Base-by-base conservation (phyloP, 2,113 vertebrate species). In the Amphiprion percula region DNA sequence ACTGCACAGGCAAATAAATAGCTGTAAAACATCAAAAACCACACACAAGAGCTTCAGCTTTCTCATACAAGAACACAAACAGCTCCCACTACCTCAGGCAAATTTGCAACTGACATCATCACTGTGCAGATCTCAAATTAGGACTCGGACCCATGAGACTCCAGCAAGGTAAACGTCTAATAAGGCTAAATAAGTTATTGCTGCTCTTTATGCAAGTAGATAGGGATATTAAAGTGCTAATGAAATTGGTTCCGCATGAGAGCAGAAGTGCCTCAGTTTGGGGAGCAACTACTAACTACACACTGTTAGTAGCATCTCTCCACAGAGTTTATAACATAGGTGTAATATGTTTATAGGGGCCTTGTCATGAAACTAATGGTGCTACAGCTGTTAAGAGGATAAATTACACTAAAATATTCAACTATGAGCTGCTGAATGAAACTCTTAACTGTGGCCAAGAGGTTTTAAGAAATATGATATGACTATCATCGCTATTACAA, bases 191-290 rank as follows among this genome's bases (percentile, higher is more conserved):
- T 89, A 89, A 86, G 85, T 88, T 87, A 90, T 87, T 83, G 82
- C 86, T 82, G 75, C 85, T 86, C 82, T 75, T 88, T 79, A 83
- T 88, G 76, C 67, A 24, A 78, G 74, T 33, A 86, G 82, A 87
- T 88, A 71, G 68, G 84, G 86, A 88, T 88, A 91, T 84, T 91
- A 88, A 87, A 82, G 81, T 26, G 68, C 83, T 87, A 89, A 93
- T 93, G 87, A 88, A 87, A 91, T 79, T 87, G 74, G 87, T 83
- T 91, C 77, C 53, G 46, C 80, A 74, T 80, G 77, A 88, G 58
- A 83, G 77, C 72, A 64, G 65, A 76, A 77, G 73, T 55, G 73
- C 30, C 58, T 76, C 8, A 16, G 74, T 74, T 81, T 77, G 6
- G 72, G 84, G 63, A 86, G 71, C 72, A 46, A 63, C 78, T 69